Evolutionary conservation across 2,888 invertebrate genomes (phyloP), one percentile per base, ranked within the genome.

Genomic region (Elysia crispata): DNA sequence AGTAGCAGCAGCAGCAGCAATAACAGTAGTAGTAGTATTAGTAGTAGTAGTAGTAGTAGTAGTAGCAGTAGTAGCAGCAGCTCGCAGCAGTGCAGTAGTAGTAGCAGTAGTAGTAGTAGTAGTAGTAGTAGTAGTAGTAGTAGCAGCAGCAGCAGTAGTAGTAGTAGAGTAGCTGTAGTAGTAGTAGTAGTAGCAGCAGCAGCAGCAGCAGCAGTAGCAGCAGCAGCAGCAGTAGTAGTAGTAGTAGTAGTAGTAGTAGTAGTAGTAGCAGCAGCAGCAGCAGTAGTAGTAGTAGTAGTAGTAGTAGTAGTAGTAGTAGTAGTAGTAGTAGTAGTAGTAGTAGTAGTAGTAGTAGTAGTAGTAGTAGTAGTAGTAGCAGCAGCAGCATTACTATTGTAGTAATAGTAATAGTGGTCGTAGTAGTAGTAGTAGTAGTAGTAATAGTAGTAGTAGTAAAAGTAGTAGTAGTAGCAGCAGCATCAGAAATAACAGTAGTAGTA

Each of bases 281-380:
- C 41, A 70, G 72, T 70, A 70, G 72, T 70, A 70, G 72, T 70
- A 70, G 72, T 70, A 70, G 72, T 70, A 70, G 72, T 70, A 70
- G 72, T 70, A 70, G 72, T 70, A 70, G 72, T 70, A 70, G 72
- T 70, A 70, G 72, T 70, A 70, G 72, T 70, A 70, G 72, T 70
- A 70, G 72, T 70, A 70, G 72, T 70, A 70, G 72, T 70, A 70
- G 11, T 70, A 70, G 72, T 70, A 70, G 72, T 70, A 70, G 72
- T 70, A 70, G 72, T 54, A 25, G 54, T 1, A 49, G 73, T 54
- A 49, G 54, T 1, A 49, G 73, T 73, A 49, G 73, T 49, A 49
- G 73, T 50, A 49, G 73, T 67, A 67, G 73, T 41, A 67, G 67
- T 67, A 67, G 67, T 67, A 67, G 67, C 30, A 67, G 67, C 30